Evolutionary conservation across 2,797 vertebrate genomes (phyloP).

Genomic region (Pangasius mekongensis): DNA sequence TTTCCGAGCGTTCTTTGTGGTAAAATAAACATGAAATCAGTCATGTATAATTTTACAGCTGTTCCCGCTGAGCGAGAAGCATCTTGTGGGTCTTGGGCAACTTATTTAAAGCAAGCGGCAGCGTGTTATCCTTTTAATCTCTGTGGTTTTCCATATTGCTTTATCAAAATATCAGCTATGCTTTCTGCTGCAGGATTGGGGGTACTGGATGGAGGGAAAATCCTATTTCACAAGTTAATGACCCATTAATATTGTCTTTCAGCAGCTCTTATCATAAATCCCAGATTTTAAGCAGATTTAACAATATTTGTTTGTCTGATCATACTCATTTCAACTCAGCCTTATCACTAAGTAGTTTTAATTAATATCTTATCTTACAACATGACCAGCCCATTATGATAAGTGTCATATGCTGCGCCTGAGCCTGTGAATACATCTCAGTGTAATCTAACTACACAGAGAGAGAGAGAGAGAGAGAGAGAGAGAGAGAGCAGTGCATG

Average conservation of each 20-base stretch:
- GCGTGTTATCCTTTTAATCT: not conserved
- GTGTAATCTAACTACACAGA: conserved; percentile 12
- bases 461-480: not conserved
- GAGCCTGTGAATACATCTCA: conserved; percentile 35
- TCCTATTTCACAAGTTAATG: not conserved
- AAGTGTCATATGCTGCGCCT: conserved; percentile 39
- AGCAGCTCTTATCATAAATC: not conserved
- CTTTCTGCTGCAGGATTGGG: not conserved
- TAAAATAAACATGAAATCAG: not conserved
- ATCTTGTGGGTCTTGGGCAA: not conserved
- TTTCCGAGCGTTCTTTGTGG: not conserved
- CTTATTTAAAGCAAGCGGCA: not conserved
- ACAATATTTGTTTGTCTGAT: not conserved
- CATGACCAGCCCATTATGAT: conserved; percentile 30
- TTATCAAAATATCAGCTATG: not conserved
- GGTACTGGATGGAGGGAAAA: not conserved
- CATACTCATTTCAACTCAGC: not conserved
- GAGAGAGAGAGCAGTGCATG: not conserved
- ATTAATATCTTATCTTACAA: conserved; percentile 35
- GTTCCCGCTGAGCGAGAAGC: not conserved
- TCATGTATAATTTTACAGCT: conserved; percentile 8
- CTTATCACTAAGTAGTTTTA: conserved; percentile 40
- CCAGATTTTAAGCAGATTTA: not conserved
- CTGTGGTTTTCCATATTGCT: not conserved
- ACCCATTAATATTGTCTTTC: not conserved